Evolutionary conservation across 2,888 invertebrate genomes (phyloP), one percentile per base, ranked within the genome.

Genomic region (Chrysolina haemoptera): DNA sequence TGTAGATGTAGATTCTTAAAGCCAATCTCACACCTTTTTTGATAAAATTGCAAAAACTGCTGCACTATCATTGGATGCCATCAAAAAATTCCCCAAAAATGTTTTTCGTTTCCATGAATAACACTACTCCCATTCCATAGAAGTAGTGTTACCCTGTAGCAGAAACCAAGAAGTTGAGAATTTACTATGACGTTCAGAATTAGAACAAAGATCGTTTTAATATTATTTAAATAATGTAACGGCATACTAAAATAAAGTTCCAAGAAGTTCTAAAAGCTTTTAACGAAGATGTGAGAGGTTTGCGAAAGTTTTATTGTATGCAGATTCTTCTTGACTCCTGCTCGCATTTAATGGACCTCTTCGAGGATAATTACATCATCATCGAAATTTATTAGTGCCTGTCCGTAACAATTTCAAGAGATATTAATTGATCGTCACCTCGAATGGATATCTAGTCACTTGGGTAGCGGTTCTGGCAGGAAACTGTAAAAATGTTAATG

Each of bases 191-290:
- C 71, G 71, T 69, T 62, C 63, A 68, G 74, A 76, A 75, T 78
- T 76, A 76, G 75, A 78, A 73, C 75, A 68, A 64, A 69, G 69
- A 75, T 73, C 71, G 68, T 64, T 63, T 67, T 67, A 73, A 74
- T 75, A 78, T 74, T 78, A 76, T 78, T 78, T 78, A 76, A 78
- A 78, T 78, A 76, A 78, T 73, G 78, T 71, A 59, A 73, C 68
- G 75, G 74, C 67, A 66, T 76, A 79, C 79, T 78, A 75, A 80
- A 75, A 74, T 68, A 74, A 77, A 74, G 73, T 79, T 78, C 76
- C 71, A 69, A 73, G 77, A 80, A 80, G 79, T 80, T 79, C 70
- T 75, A 74, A 79, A 80, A 80, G 81, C 82, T 80, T 82, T 82
- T 81, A 81, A 76, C 78, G 78, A 74, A 73, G 76, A 79, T 74